phyloP scores from a whole-genome alignment of 1,140 invertebrate species.

The Acromyrmex heyeri region DNA sequence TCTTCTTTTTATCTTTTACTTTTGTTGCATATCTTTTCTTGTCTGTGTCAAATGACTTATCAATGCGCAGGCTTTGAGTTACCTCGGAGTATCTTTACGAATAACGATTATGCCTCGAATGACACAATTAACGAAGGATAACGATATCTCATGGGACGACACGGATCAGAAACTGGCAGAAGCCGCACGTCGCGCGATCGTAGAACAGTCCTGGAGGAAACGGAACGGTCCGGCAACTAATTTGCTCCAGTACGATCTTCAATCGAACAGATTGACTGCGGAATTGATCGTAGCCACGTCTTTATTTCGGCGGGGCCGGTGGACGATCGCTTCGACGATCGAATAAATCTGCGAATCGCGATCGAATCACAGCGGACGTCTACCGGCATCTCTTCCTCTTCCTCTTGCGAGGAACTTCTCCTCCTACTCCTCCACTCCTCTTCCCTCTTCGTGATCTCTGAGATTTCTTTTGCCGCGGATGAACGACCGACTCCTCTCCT shows the following conservation, averaged over 20 bases:
- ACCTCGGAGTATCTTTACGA: not conserved
- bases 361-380: conserved; percentile 11
- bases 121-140: not conserved
- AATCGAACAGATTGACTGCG: not conserved
- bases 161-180: not conserved
- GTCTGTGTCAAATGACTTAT: not conserved
- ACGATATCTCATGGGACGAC: not conserved
- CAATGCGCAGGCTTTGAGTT: not conserved
- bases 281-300: not conserved
- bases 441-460: conserved; percentile 30
- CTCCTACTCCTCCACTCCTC: not conserved
- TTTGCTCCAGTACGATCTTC: not conserved
- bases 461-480: conserved; percentile 48
- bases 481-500: conserved; percentile 46
- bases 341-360: conserved; percentile 46
- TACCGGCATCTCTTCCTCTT: conserved; percentile 24
- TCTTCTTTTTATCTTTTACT: not conserved
- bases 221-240: conserved; percentile 24
- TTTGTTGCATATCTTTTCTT: not conserved
- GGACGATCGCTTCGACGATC: conserved; percentile 25
- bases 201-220: conserved; percentile 33
- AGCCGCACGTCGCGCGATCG: conserved; percentile 42
- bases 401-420: not conserved
- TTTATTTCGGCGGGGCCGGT: not conserved
- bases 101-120: not conserved